Evolutionary conservation across 1,140 invertebrate species (phyloP).

Genomic region (Diachasmimorpha longicaudata): DNA sequence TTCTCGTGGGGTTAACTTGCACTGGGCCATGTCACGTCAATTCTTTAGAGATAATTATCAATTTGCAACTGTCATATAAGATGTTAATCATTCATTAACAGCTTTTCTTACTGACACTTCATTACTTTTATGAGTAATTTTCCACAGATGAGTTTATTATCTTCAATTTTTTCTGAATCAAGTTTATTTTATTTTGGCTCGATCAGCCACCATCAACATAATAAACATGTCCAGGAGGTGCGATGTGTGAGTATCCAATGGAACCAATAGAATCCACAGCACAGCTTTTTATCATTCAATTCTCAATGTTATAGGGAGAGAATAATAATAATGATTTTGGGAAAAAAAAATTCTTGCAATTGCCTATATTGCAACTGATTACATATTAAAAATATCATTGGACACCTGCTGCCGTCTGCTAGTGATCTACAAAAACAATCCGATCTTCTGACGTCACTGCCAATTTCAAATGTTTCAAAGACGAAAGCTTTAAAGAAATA

Average conservation of each 20-base stretch:
- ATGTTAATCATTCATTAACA: not conserved
- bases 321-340: no score
- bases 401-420: no score
- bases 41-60: not conserved
- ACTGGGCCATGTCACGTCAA: conserved; percentile 65
- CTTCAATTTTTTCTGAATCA: not conserved
- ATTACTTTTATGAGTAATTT: not conserved
- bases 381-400: no score
- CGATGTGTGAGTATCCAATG: not conserved
- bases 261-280: not conserved
- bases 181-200: not conserved
- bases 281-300: not conserved
- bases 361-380: no score
- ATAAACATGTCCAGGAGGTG: not conserved
- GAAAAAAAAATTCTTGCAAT: no score
- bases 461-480: no score
- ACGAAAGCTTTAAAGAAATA: no score
- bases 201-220: not conserved
- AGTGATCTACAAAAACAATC: no score
- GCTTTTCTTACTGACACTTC: no score
- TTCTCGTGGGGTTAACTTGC: conserved; percentile 76
- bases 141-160: not conserved
- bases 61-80: not conserved
- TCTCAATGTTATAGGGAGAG: no score
- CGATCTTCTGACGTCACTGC: no score